Evolutionary conservation across 53 echinoderm and acorn worm species (phyloP).

Genomic region (Antedon mediterranea): DNA sequence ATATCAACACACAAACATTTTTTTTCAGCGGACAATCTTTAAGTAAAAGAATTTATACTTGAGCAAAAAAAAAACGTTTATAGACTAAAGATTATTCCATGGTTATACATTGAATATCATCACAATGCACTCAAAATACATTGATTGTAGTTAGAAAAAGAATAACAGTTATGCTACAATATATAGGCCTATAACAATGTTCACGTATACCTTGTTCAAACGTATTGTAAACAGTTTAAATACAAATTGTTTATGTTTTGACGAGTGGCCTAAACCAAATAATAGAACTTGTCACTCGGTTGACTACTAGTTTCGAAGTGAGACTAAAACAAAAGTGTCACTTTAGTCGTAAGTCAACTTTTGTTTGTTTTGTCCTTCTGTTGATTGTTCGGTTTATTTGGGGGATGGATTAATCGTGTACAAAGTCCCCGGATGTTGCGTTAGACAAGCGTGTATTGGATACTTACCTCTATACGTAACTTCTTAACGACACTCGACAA

Average conservation of each 20-base stretch:
- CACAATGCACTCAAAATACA: no score
- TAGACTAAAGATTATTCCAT: no score
- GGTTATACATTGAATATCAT: no score
- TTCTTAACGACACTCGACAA: neutral
- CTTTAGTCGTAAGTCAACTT: neutral
- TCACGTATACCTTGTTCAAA: no score
- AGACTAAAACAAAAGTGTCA: neutral
- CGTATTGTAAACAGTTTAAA: no score
- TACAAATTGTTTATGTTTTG: neutral
- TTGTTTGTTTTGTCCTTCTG: neutral
- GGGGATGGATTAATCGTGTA: neutral
- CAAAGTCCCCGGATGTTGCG: neutral
- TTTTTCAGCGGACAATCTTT: no score
- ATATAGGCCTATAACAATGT: no score
- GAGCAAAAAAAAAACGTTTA: no score
- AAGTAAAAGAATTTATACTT: no score
- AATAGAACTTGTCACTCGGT: neutral
- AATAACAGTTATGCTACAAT: no score
- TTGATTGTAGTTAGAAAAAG: no score
- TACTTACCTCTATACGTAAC: neutral
- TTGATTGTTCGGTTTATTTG: neutral
- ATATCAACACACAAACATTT: no score
- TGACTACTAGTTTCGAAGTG: neutral
- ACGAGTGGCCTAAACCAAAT: neutral
- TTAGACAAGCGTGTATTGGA: neutral